Percentiles rank a stretch among this genome's conserved stretches.
phyloP scores from a whole-genome alignment of 23 tunicate species.

The Ciona savignyi region DNA sequence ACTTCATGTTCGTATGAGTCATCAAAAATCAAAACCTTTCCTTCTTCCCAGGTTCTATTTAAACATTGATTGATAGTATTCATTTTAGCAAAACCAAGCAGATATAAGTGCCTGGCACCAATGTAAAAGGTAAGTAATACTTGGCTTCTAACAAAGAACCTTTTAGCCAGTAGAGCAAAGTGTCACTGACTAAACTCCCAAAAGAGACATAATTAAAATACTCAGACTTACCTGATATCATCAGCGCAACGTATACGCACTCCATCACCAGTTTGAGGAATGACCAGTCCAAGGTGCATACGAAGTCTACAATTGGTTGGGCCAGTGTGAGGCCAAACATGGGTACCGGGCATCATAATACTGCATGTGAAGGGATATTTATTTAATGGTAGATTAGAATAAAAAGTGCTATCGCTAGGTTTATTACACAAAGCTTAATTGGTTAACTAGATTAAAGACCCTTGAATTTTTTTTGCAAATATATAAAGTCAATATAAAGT shows the following conservation, averaged over 20 bases:
- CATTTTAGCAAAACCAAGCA: too few species aligned
- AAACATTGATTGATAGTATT: not conserved
- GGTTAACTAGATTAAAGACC: too few species aligned
- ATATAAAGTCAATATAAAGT: too few species aligned
- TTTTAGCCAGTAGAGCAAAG: not conserved
- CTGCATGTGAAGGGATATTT: constrained; percentile 24
- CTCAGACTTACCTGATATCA: constrained; percentile 41
- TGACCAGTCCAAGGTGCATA: constrained; percentile 90
- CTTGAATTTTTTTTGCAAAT: too few species aligned
- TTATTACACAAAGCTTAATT: too few species aligned
- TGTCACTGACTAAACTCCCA: not conserved
- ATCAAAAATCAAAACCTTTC: constrained; percentile 90
- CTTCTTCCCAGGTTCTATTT: constrained; percentile 91
- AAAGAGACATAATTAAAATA: not conserved
- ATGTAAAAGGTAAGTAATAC: not conserved
- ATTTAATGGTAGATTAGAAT: too few species aligned
- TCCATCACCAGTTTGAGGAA: constrained; percentile 88
- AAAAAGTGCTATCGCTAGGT: too few species aligned
- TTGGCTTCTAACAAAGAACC: not conserved
- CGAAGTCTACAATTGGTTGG: constrained; percentile 95
- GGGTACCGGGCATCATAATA: constrained; percentile 97
- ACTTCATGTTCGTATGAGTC: constrained; percentile 99
- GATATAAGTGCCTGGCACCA: too few species aligned
- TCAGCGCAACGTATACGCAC: constrained; percentile 78
- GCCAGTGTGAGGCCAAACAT: constrained; percentile 99